Base-by-base conservation (phyloP, 1,140 invertebrate genomes). In the Prorops nasuta region DNA sequence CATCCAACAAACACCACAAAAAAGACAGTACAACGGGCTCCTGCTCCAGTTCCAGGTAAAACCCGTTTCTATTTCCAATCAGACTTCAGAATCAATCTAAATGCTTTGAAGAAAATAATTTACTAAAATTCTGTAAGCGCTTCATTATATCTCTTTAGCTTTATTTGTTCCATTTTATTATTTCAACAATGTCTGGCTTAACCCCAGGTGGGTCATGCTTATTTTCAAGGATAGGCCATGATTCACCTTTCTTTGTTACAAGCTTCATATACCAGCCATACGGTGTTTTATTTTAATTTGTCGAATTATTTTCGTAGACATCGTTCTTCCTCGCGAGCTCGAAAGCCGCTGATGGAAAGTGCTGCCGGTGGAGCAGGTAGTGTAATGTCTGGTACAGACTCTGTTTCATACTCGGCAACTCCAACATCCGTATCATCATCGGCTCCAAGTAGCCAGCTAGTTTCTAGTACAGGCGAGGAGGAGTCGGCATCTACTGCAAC, bases 31-130 rank as follows among this genome's bases (percentile, higher is more conserved):
- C 84, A 76, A 85, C 86, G 82, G 85, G 86, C 78, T 88, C 86
- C 64, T 88, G 87, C 78, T 86, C 88, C 55, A 88, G 86, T 59
- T 87, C 83, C 60, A 83, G 83, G 83, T 85, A 69, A 59, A 36
- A 44, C 12, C 32, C 46, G 21, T 22, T 22, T 43, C 12, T 28
- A 15, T 20, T 22, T 4, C n/a, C n/a, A n/a, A n/a, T n/a, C n/a
- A n/a, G n/a, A n/a, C n/a, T n/a, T n/a, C n/a, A n/a, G n/a, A n/a
- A n/a, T n/a, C n/a, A n/a, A n/a, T n/a, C n/a, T n/a, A n/a, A n/a
- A n/a, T n/a, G n/a, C n/a, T n/a, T n/a, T n/a, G n/a, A n/a, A n/a
- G n/a, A n/a, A n/a, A n/a, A n/a, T n/a, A n/a, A n/a, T n/a, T n/a
- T n/a, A n/a, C n/a, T n/a, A n/a, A n/a, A n/a, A n/a, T n/a, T n/a